phyloP scores from a whole-genome alignment of 2,888 invertebrate species.

The Dascillus cervinus region DNA sequence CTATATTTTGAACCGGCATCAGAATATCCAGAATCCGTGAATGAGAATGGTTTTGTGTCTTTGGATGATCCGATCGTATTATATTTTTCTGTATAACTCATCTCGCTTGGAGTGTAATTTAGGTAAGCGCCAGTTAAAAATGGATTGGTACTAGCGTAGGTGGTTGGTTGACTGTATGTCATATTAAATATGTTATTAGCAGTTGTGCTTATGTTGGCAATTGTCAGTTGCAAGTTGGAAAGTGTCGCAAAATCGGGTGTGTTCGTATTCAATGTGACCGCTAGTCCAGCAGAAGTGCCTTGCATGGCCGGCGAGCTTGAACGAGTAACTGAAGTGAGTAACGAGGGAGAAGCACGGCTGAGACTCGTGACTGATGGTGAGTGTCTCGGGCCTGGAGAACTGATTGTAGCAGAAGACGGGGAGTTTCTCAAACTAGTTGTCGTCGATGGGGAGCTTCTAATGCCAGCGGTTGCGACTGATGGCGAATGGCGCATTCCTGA shows the following conservation, averaged over 20 bases:
- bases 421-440: slow-evolving; percentile 39
- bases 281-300: slow-evolving; percentile 55
- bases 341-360: slow-evolving; percentile 43
- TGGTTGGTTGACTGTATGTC: slow-evolving; percentile 32
- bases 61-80: slow-evolving; percentile 35
- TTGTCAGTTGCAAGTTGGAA: slow-evolving; percentile 33
- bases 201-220: slow-evolving; percentile 34
- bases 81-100: slow-evolving; percentile 33
- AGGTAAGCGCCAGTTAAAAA: slow-evolving; percentile 47
- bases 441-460: slow-evolving; percentile 33
- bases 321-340: slow-evolving; percentile 25
- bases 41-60: slow-evolving; percentile 33
- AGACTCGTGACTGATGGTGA: slow-evolving; percentile 36
- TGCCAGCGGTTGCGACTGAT: slow-evolving; percentile 19
- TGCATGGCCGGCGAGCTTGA: slow-evolving; percentile 42
- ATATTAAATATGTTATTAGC: slow-evolving; percentile 31
- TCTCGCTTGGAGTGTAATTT: slow-evolving; percentile 33
- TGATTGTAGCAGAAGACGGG: slow-evolving; percentile 30
- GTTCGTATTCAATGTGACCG: slow-evolving; percentile 50
- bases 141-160: slow-evolving; percentile 52
- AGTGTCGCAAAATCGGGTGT: slow-evolving; percentile 37
- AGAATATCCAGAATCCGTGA: slow-evolving; percentile 21
- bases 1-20: slow-evolving; percentile 27
- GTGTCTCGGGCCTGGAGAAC: slow-evolving; percentile 37
- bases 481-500: slow-evolving; percentile 23